phyloP scores from a whole-genome alignment of 2,797 vertebrate species.

The Clarias laeviceps region DNA sequence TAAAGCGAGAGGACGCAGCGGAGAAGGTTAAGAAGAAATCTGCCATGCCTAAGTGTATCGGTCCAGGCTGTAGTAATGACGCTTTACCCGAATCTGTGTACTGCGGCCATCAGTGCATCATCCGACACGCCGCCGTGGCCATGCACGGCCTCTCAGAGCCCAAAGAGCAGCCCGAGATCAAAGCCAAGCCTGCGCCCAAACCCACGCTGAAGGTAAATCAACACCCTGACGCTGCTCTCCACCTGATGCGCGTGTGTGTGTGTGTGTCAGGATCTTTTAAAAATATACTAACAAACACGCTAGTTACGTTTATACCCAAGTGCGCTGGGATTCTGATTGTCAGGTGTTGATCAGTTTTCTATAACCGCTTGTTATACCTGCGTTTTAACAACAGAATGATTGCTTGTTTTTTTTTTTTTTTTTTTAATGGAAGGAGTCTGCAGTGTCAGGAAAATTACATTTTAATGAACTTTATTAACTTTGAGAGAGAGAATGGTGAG shows the following conservation, averaged over 20 bases:
- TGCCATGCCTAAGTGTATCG: conserved; percentile 83
- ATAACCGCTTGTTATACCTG: neutral
- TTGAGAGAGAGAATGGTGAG: neutral
- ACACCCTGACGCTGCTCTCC: too few relatives aligned
- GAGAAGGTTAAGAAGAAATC: conserved; percentile 65
- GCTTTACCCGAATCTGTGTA: conserved; percentile 92
- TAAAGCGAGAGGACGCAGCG: neutral
- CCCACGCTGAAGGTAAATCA: conserved; percentile 77
- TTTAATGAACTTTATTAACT: too few relatives aligned
- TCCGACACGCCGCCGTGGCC: conserved; percentile 88
- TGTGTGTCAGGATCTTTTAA: neutral
- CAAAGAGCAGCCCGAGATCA: conserved; percentile 78
- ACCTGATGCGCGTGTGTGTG: too few relatives aligned
- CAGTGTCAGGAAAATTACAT: neutral
- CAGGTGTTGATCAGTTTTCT: neutral
- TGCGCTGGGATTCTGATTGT: neutral
- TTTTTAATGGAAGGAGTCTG: neutral
- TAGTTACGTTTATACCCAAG: neutral
- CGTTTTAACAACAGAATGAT: neutral
- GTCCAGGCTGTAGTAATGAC: conserved; percentile 82
- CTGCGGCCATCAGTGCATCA: conserved; percentile 92
- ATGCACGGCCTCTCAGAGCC: conserved; percentile 86
- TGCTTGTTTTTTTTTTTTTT: neutral
- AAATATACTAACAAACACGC: neutral
- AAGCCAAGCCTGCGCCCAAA: conserved; percentile 69